Evolutionary conservation across 2,888 invertebrate genomes (phyloP).

Genomic region (Hypena proboscidalis): DNA sequence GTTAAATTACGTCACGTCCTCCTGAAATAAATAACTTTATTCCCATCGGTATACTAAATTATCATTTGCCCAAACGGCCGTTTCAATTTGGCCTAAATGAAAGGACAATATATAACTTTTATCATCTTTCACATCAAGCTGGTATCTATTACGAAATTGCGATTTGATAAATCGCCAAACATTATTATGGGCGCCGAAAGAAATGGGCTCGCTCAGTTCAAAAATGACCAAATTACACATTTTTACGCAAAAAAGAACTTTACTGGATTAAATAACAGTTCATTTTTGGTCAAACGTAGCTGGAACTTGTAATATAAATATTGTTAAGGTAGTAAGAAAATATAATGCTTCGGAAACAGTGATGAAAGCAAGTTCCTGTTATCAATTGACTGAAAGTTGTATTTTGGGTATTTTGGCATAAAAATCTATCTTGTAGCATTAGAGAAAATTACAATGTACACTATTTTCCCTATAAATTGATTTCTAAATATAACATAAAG

Average conservation of each 20-base stretch:
- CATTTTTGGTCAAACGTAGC: conserved; percentile 36
- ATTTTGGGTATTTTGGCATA: no score
- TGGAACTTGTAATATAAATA: conserved; percentile 63
- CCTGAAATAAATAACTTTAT: conserved; percentile 6
- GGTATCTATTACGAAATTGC: conserved; percentile 85
- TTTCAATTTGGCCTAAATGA: conserved; percentile 37
- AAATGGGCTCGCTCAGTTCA: conserved; percentile 78
- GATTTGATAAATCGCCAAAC: conserved; percentile 83
- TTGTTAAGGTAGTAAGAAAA: conserved; percentile 74
- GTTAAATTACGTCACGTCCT: background rate
- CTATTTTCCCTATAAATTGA: no score
- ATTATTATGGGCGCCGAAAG: conserved; percentile 82
- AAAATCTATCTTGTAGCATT: no score
- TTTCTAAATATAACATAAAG: no score
- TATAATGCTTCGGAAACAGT: conserved; percentile 67
- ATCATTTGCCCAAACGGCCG: conserved; percentile 25
- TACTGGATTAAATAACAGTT: conserved; percentile 46
- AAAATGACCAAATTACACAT: conserved; percentile 60
- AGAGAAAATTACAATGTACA: no score
- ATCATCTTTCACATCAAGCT: conserved; percentile 75
- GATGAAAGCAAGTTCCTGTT: conserved; percentile 69
- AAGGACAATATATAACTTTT: conserved; percentile 66
- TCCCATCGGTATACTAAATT: conserved; percentile 7
- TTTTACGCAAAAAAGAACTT: conserved; percentile 48
- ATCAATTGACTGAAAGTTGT: conserved; percentile 66